Evolutionary conservation across 1,140 invertebrate genomes (phyloP).

Genomic region (Dolichoris vasculosae): DNA sequence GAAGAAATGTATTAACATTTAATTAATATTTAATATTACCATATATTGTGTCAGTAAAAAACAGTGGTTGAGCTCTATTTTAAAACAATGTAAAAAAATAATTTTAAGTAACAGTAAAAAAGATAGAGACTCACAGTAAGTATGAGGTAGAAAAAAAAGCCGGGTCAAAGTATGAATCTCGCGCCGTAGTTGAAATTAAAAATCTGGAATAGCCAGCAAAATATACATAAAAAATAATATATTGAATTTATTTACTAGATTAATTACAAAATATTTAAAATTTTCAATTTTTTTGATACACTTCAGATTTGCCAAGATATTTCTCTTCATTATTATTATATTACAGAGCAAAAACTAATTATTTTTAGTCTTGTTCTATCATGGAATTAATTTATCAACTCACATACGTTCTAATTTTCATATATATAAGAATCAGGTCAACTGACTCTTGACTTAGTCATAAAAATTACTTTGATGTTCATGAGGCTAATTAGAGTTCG

Average conservation of each 20-base stretch:
- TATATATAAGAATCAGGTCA: background rate
- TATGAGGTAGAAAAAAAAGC: background rate
- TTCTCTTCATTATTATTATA: background rate
- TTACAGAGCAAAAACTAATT: background rate
- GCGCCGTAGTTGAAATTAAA: slow-evolving; percentile 10
- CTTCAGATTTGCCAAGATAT: no score
- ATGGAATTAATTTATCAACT: background rate
- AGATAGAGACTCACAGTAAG: background rate
- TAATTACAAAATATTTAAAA: no score
- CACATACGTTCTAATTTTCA: background rate
- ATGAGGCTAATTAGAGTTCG: slow-evolving; percentile 4
- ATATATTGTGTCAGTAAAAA: no score
- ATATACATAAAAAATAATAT: background rate
- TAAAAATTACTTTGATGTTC: slow-evolving; percentile 20
- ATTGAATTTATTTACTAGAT: background rate
- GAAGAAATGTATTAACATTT: no score
- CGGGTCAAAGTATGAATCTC: slow-evolving; percentile 8
- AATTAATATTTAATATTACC: no score
- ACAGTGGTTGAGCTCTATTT: no score
- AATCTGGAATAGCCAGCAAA: background rate
- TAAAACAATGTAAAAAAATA: no score
- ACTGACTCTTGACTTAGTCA: background rate
- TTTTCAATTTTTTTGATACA: no score
- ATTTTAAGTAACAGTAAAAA: no score
- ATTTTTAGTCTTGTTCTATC: background rate